Evolutionary conservation across 1,140 invertebrate genomes (phyloP), one percentile per base, ranked within the genome.

Genomic region (Drosophila saltans): DNA sequence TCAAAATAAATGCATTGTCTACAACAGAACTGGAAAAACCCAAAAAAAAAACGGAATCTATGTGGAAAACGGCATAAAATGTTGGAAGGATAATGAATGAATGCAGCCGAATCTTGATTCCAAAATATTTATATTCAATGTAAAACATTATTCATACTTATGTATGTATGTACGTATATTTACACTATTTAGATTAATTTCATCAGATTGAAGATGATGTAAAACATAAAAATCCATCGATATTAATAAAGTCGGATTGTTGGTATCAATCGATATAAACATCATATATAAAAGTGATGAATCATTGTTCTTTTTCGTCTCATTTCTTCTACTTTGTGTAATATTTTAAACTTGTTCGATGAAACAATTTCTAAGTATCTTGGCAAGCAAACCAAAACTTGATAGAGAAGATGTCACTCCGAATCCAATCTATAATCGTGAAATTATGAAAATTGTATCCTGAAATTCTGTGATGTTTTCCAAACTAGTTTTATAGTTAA

Each of bases 121-220:
- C 30, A 40, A 59, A 59, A 59, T 59, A 59, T 59, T 59, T 59
- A 59, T 59, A 40, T 40, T 59, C 16, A 59, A 59, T 59, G 57
- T 59, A 40, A 59, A 59, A 59, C 57, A 59, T 59, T 24, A 57
- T 39, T 40, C 33, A 59, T 59, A 59, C 57, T 24, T 39, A 59
- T 39, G 33, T 30, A 36, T 36, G 3, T 59, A 59, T 59, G 57
- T 59, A 59, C 57, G 57, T 59, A 59, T 59, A 59, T 59, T 39
- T 59, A 59, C 57, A 59, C 36, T 59, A 39, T 59, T 59, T 59
- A 59, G 33, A 40, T 59, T 59, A 59, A 59, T 59, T 59, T 59
- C 57, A 59, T 59, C 57, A 59, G 57, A 59, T 59, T 59, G 57
- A 59, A 59, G 57, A 39, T 59, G 57, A 59, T 59, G 57, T 59